phyloP scores from a whole-genome alignment of 92 coral and sea anemone species.

The Zoanthus solanderi region DNA sequence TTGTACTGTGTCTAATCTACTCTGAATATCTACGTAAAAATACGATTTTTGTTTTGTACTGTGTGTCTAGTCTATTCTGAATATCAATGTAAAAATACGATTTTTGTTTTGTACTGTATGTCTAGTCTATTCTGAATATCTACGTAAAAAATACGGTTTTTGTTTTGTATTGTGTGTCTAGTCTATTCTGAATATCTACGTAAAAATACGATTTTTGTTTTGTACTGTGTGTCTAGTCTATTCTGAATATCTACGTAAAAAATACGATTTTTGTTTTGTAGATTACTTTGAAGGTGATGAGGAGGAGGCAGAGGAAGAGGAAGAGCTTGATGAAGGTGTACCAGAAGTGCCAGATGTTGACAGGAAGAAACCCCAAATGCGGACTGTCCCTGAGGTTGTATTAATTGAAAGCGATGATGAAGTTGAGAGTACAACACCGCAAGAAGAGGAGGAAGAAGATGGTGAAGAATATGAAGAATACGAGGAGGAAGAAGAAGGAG shows the following conservation, averaged over 20 bases:
- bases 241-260: not conserved
- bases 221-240: not conserved
- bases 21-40: too few species aligned
- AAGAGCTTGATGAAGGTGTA: slow-evolving; percentile 45
- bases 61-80: not conserved
- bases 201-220: not conserved
- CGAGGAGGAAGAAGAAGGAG: slow-evolving; percentile 23
- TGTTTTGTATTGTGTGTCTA: not conserved
- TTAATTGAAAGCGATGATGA: slow-evolving; percentile 89
- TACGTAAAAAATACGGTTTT: not conserved
- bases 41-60: not conserved
- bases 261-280: not conserved
- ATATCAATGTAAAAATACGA: not conserved
- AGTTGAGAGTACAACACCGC: slow-evolving; percentile 49
- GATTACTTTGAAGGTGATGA: slow-evolving; percentile 33
- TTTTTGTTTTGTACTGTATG: not conserved
- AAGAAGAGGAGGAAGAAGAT: slow-evolving; percentile 61
- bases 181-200: not conserved
- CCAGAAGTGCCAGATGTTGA: slow-evolving; percentile 73
- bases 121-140: not conserved
- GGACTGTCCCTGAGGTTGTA: slow-evolving; percentile 78
- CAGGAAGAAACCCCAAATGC: not conserved
- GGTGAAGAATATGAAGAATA: slow-evolving; percentile 34
- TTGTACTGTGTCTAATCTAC: too few species aligned
- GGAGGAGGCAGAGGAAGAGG: slow-evolving; percentile 34